phyloP scores from a whole-genome alignment of 2,888 invertebrate species.

The Synergus gifuensis region DNA sequence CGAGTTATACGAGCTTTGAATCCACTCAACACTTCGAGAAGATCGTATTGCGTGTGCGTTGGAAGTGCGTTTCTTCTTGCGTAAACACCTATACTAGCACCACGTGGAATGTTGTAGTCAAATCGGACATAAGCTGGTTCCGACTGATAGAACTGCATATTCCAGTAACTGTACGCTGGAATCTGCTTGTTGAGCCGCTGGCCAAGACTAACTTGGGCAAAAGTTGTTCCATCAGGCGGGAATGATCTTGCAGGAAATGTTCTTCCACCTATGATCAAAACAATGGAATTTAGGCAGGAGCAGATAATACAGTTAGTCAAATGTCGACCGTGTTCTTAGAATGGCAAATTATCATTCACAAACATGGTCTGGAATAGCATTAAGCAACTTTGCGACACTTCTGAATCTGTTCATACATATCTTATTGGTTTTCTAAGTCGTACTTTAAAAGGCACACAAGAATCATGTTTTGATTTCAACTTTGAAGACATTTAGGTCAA shows the following conservation, averaged over 20 bases:
- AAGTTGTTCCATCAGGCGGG: slow-evolving; percentile 95
- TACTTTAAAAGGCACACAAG: not conserved
- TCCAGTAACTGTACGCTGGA: slow-evolving; percentile 97
- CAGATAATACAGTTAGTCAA: not conserved
- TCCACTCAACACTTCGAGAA: slow-evolving; percentile 94
- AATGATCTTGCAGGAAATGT: slow-evolving; percentile 94
- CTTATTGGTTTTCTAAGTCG: not conserved
- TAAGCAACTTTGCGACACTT: not conserved
- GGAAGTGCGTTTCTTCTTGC: slow-evolving; percentile 96
- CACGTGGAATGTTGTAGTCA: slow-evolving; percentile 94
- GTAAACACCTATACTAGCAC: slow-evolving; percentile 96
- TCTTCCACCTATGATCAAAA: slow-evolving; percentile 84
- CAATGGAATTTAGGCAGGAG: slow-evolving; percentile 13
- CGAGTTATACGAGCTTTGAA: slow-evolving; percentile 91
- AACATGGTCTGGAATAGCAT: not conserved
- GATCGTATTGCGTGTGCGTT: slow-evolving; percentile 97
- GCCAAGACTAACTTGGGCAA: slow-evolving; percentile 92
- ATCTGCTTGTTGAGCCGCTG: slow-evolving; percentile 93
- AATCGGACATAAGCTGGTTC: slow-evolving; percentile 96
- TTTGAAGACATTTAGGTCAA: no score
- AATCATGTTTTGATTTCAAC: no score
- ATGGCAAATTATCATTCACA: not conserved
- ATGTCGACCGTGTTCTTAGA: not conserved
- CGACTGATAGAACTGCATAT: slow-evolving; percentile 97
- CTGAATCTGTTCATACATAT: not conserved